These are phyloP conservation scores for Hyposoter didymator DNA, from an alignment of 2,888 invertebrate genomes.

Conservation along the genomic window DNA sequence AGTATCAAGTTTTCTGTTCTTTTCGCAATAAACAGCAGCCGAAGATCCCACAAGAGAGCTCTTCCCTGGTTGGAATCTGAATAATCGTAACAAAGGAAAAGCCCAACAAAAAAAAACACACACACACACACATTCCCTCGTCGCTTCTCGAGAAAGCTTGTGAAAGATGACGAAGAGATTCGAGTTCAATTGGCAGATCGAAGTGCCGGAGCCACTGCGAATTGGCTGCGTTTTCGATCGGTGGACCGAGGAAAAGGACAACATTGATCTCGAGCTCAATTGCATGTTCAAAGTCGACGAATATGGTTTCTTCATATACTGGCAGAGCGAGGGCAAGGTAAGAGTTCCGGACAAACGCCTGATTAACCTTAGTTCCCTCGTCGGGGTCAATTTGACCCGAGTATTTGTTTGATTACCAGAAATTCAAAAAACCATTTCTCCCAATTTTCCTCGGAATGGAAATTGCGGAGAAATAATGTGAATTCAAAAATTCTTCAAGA, in stretches of 20 bases:
- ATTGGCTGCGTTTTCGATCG: constrained; percentile 97
- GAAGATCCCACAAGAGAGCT: constrained; percentile 16
- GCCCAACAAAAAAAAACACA: background rate
- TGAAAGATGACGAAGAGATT: constrained; percentile 97
- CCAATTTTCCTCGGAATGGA: too few species aligned
- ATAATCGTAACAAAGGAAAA: background rate
- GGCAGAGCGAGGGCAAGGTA: constrained; percentile 98
- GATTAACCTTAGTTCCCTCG: background rate
- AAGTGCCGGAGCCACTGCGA: constrained; percentile 94
- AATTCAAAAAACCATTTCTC: too few species aligned
- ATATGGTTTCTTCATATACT: constrained; percentile 98
- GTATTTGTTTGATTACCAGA: too few species aligned
- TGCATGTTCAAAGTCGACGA: constrained; percentile 98
- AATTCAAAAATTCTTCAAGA: background rate
- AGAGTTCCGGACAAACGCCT: background rate
- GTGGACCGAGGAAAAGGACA: constrained; percentile 99
- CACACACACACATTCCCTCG: background rate
- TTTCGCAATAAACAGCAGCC: constrained; percentile 7
- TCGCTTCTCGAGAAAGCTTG: background rate
- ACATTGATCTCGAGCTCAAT: constrained; percentile 94
- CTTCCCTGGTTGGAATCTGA: constrained; percentile 10
- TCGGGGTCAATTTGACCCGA: too few species aligned
- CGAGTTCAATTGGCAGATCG: constrained; percentile 99
- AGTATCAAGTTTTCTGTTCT: background rate
- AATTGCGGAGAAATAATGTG: background rate